Conservation (phyloP, 2,113 vertebrate species). For the Mesembrinibis cayennensis region DNA sequence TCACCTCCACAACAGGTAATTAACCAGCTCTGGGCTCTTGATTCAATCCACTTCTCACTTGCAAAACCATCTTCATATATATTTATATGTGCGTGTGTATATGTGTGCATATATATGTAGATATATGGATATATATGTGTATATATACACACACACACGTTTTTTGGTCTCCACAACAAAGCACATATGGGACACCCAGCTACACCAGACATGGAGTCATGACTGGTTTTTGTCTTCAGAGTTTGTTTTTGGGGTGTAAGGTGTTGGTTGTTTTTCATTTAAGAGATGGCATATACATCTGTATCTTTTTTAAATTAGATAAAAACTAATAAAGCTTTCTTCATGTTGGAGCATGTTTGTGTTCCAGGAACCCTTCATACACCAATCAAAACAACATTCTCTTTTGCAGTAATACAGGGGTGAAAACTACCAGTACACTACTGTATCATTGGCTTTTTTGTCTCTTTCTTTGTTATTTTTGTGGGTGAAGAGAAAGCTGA, state of each 20-base stretch:
- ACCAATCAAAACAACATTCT: constrained; percentile 16
- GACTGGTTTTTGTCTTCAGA: background rate
- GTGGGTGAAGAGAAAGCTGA: constrained; percentile 37
- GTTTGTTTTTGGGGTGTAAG: background rate
- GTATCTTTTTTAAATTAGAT: background rate
- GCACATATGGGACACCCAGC: background rate
- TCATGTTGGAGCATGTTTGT: background rate
- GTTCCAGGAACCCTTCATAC: background rate
- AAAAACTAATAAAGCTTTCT: constrained; percentile 42
- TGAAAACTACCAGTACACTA: constrained; percentile 36
- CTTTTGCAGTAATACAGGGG: background rate
- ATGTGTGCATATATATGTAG: no score
- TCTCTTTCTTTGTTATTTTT: constrained; percentile 31
- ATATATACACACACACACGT: background rate
- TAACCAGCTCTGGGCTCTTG: background rate
- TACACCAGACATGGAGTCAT: background rate
- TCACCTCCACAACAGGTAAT: background rate
- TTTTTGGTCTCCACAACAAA: background rate
- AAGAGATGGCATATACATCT: background rate
- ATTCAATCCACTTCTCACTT: background rate
- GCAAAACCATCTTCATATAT: background rate
- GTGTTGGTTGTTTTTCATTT: background rate
- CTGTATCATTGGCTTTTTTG: background rate
- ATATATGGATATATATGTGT: no score
- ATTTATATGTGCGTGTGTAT: no score